phyloP scores from a whole-genome alignment of 2,888 invertebrate species.

The Buathra laborator region DNA sequence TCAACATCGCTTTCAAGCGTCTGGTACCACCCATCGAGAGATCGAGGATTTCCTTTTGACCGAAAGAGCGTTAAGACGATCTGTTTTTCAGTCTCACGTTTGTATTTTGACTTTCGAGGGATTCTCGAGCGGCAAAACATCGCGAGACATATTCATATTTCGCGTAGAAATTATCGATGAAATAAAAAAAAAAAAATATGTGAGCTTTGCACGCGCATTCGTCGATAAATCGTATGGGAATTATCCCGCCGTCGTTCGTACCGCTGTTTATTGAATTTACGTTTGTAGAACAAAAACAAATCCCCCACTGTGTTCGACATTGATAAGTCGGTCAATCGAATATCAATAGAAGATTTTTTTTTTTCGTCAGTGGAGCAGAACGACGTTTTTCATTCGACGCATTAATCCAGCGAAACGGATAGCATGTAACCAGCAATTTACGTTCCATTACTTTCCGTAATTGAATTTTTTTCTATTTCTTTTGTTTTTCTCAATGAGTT shows the following conservation, averaged over 20 bases:
- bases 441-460: not conserved
- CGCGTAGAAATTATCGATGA: not conserved
- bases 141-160: not conserved
- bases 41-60: not conserved
- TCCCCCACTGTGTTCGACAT: constrained; percentile 28
- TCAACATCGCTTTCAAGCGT: not conserved
- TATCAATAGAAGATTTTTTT: constrained; percentile 18
- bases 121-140: not conserved
- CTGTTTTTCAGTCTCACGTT: not conserved
- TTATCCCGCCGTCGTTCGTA: constrained; percentile 22
- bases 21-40: not conserved
- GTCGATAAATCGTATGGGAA: constrained; percentile 21
- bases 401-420: not conserved
- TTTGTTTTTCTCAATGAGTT: not conserved
- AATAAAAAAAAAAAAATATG: not conserved
- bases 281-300: not conserved
- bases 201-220: not conserved
- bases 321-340: constrained; percentile 32
- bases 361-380: not conserved
- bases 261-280: not conserved
- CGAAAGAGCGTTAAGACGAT: not conserved
- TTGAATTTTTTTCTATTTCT: not conserved
- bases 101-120: not conserved
- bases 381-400: not conserved
- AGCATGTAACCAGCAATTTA: not conserved